Conservation (phyloP, 2,797 vertebrate genomes). For the Limnodromus scolopaceus region DNA sequence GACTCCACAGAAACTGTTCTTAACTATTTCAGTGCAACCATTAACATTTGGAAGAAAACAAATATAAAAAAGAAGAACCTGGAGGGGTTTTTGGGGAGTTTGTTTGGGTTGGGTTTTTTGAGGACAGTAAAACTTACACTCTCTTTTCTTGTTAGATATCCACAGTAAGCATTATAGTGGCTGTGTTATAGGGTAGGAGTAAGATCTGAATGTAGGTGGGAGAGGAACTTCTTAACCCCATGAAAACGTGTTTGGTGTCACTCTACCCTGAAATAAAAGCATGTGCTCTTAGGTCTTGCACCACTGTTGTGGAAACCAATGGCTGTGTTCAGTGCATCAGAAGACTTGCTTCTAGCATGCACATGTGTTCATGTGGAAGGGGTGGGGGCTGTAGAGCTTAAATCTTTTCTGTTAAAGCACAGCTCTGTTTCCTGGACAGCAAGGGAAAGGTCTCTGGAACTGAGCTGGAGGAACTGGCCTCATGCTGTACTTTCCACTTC, state of each 20-base stretch:
- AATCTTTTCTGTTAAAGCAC: neutral
- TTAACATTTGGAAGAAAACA: neutral
- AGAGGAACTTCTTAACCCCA: neutral
- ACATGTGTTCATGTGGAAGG: neutral
- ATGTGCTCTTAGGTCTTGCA: neutral
- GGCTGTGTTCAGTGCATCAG: neutral
- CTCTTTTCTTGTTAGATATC: neutral
- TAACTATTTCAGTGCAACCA: neutral
- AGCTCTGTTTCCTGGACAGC: neutral
- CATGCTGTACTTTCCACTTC: neutral
- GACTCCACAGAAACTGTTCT: neutral
- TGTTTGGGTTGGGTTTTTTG: neutral
- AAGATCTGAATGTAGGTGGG: neutral
- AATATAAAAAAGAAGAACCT: neutral
- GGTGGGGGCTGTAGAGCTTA: neutral
- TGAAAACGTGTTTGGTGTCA: neutral
- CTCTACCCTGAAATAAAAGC: neutral
- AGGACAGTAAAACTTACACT: neutral
- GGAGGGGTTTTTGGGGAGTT: fast-evolving
- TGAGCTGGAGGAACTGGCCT: neutral
- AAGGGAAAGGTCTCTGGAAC: neutral
- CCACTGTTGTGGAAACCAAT: neutral
- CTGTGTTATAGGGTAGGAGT: neutral
- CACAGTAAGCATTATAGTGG: neutral
- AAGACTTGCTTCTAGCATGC: neutral